Evolutionary conservation across 2,888 invertebrate species (phyloP).

Genomic region (Aquatica leii): DNA sequence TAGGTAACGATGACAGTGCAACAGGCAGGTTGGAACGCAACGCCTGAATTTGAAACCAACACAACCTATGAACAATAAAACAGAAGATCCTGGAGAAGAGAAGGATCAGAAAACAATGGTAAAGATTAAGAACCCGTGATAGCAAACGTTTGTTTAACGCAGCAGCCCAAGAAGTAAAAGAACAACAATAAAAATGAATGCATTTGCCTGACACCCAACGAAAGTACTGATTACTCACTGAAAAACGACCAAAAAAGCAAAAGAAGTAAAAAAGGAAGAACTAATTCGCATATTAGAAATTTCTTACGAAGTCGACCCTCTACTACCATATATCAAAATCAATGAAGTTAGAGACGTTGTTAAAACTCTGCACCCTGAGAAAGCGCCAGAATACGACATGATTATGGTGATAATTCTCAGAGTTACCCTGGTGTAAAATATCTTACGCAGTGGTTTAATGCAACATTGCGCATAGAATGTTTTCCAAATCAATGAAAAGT

Average conservation of each 20-base stretch:
- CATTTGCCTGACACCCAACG: conserved; percentile 4
- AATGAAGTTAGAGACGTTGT: background rate
- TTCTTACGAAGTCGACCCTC: conserved; percentile 11
- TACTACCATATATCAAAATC: conserved; percentile 3
- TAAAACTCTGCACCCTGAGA: background rate
- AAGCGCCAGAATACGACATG: conserved; percentile 6
- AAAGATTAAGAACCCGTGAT: too few relatives aligned
- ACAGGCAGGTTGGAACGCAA: too few relatives aligned
- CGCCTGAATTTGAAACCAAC: too few relatives aligned
- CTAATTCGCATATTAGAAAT: background rate
- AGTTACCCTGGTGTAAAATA: background rate
- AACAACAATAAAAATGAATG: conserved; percentile 9
- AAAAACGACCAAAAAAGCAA: background rate
- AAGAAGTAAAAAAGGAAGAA: background rate
- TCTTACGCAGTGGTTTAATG: conserved; percentile 2
- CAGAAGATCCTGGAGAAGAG: too few relatives aligned
- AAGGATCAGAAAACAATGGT: too few relatives aligned
- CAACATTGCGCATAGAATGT: conserved; percentile 2
- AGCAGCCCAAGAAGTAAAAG: conserved; percentile 4
- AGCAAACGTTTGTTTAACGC: too few relatives aligned
- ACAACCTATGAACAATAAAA: too few relatives aligned
- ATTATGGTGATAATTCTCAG: conserved; percentile 12
- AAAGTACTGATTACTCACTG: background rate
- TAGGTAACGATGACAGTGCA: too few relatives aligned
- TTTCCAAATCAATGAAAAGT: background rate